Percentiles rank a stretch among this genome's conserved stretches.
These are phyloP conservation scores for Clytia hemisphaerica DNA, from an alignment of 30 jellyfish, hydroid and myxozoan genomes.

Conservation along the genomic window DNA sequence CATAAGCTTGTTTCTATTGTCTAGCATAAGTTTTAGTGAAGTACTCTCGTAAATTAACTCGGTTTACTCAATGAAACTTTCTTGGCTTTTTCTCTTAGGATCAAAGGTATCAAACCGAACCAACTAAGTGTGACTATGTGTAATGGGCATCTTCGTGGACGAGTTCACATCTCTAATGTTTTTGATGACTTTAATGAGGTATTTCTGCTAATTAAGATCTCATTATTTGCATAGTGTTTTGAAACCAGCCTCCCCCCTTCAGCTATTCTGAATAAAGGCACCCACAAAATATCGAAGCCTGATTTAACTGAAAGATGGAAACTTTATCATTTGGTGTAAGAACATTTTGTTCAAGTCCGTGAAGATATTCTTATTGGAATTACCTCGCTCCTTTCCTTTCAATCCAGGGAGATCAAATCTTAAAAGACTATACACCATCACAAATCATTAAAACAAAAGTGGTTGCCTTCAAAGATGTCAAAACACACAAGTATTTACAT, in stretches of 20 bases:
- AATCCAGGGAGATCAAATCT: conserved; percentile 66
- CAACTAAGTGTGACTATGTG: conserved; percentile 69
- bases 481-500: conserved; percentile 79
- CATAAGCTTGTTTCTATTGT: neutral
- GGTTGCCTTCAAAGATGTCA: conserved; percentile 73
- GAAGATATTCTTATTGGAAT: neutral
- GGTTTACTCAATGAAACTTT: too few species aligned
- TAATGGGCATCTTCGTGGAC: conserved; percentile 57
- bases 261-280: too few species aligned
- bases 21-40: too few species aligned
- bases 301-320: too few species aligned
- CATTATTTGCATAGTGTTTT: neutral
- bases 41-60: too few species aligned
- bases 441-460: conserved; percentile 61
- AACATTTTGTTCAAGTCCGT: neutral
- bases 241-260: too few species aligned
- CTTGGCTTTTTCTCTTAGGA: conserved; percentile 25
- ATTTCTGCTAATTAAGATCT: neutral
- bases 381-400: too few species aligned
- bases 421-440: conserved; percentile 43
- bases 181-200: conserved; percentile 72
- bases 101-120: conserved; percentile 51
- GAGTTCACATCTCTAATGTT: conserved; percentile 57
- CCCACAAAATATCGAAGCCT: too few species aligned
- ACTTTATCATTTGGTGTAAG: too few species aligned